Conservation (phyloP, 2,888 invertebrate species). For the Hypena proboscidalis region DNA sequence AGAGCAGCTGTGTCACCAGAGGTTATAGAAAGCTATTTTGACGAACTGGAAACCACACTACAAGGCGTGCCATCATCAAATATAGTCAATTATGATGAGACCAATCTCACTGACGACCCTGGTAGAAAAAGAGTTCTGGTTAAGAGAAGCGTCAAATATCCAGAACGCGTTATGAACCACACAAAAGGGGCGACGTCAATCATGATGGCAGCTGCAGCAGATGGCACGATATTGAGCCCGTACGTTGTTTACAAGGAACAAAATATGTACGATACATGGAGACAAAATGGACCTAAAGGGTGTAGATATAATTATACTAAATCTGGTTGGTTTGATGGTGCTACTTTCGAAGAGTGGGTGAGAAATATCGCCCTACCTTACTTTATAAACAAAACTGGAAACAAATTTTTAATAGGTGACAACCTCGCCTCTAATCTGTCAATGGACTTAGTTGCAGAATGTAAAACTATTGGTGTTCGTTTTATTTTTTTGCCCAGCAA, state of each 20-base stretch:
- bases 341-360: conserved; percentile 54
- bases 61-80: conserved; percentile 1
- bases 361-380: conserved; percentile 30
- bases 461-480: background rate
- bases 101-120: conserved; percentile 18
- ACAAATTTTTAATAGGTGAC: conserved; percentile 56
- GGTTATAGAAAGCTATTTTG: conserved; percentile 1
- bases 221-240: conserved; percentile 51
- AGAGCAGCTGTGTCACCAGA: conserved; percentile 1
- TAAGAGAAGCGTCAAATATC: conserved; percentile 25
- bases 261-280: conserved; percentile 57
- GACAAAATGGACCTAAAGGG: conserved; percentile 52
- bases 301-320: conserved; percentile 54
- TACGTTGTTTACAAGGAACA: conserved; percentile 64
- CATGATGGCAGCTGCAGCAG: conserved; percentile 58
- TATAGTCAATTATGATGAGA: conserved; percentile 5
- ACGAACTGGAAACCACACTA: background rate
- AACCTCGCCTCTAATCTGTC: conserved; percentile 55
- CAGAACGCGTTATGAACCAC: conserved; percentile 25
- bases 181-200: conserved; percentile 51
- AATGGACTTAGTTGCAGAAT: conserved; percentile 38
- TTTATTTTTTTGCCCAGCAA: conserved; percentile 46
- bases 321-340: conserved; percentile 55
- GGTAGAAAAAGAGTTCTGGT: conserved; percentile 20
- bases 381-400: conserved; percentile 40